Evolutionary conservation across 2,113 vertebrate species (phyloP).

Genomic region (human (Homo sapiens)): GRCh38 chrX:147054501-147055000

Average conservation of each 20-base stretch:
- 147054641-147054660: neutral
- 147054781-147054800: neutral
- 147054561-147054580: neutral
- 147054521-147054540: neutral
- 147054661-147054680: neutral
- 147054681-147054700: no score
- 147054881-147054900: neutral
- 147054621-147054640: neutral
- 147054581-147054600: neutral
- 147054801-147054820: neutral
- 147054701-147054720: no score
- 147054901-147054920: neutral
- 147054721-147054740: no score
- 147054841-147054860: neutral
- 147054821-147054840: neutral
- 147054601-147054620: neutral
- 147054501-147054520: neutral
- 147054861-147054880: neutral
- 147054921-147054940: neutral
- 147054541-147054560: neutral
- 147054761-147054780: no score
- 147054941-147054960: neutral
- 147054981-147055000: neutral
- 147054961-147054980: neutral
- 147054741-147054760: no score